Evolutionary conservation across 2,888 invertebrate genomes (phyloP).

Genomic region (Anagyrus pseudococci): DNA sequence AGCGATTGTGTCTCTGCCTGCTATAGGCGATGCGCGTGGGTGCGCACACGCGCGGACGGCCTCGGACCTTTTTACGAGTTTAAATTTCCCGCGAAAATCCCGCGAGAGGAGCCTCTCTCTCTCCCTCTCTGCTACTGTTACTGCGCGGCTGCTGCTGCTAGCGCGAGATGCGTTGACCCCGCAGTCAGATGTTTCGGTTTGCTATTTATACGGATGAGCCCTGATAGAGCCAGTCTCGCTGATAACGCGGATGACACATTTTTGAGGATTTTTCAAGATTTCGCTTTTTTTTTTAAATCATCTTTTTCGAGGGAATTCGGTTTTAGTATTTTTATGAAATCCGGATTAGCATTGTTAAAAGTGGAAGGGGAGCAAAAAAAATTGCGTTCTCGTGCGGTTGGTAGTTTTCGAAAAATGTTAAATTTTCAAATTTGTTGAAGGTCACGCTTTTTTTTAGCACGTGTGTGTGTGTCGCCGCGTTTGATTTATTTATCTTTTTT

Average conservation of each 20-base stretch:
- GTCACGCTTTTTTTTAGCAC: too few relatives aligned
- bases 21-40: not conserved
- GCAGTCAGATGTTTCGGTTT: constrained; percentile 26
- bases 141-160: constrained; percentile 13
- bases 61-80: constrained; percentile 21
- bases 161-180: constrained; percentile 32
- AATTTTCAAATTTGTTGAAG: too few relatives aligned
- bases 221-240: too few relatives aligned
- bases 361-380: not conserved
- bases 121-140: not conserved
- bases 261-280: too few relatives aligned
- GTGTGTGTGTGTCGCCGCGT: not conserved
- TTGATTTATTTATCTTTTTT: too few relatives aligned
- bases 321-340: not conserved
- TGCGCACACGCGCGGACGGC: not conserved
- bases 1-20: not conserved
- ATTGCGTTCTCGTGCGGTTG: too few relatives aligned
- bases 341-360: not conserved
- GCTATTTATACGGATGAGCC: constrained; percentile 18
- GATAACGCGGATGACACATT: too few relatives aligned
- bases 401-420: too few relatives aligned
- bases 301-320: not conserved
- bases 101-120: not conserved
- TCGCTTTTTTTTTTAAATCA: not conserved
- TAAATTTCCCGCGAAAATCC: constrained; percentile 35